Evolutionary conservation across 1,140 invertebrate genomes (phyloP).

Genomic region (Mamestra configurata): DNA sequence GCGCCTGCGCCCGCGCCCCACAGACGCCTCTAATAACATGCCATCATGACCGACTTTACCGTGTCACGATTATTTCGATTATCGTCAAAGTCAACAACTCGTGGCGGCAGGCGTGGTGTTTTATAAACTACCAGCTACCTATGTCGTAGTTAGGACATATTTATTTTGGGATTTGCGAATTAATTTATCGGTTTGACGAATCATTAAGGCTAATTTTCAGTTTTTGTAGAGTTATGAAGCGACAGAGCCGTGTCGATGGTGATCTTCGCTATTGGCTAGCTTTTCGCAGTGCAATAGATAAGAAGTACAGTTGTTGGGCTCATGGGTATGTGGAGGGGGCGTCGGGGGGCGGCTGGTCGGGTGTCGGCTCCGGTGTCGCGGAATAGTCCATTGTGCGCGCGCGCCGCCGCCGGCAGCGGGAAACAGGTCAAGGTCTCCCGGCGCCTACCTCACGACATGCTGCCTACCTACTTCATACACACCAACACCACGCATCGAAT

Average conservation of each 20-base stretch:
- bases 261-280: neutral
- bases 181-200: slow-evolving; percentile 13
- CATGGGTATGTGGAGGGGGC: slow-evolving; percentile 12
- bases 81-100: slow-evolving; percentile 69
- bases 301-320: slow-evolving; percentile 13
- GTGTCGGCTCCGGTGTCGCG: slow-evolving; percentile 72
- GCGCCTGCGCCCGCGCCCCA: slow-evolving; percentile 59
- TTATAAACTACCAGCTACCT: slow-evolving; percentile 24
- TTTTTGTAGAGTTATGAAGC: neutral
- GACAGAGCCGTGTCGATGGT: neutral
- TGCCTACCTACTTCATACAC: slow-evolving; percentile 51
- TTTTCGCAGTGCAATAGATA: slow-evolving; percentile 8
- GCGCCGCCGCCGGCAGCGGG: slow-evolving; percentile 61
- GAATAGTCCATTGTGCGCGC: slow-evolving; percentile 76
- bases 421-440: slow-evolving; percentile 81
- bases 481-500: slow-evolving; percentile 2
- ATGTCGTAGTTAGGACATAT: slow-evolving; percentile 11
- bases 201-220: neutral
- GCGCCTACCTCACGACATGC: slow-evolving; percentile 77
- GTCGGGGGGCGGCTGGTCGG: slow-evolving; percentile 53
- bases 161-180: slow-evolving; percentile 7
- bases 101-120: slow-evolving; percentile 56
- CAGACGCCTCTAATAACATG: slow-evolving; percentile 77
- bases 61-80: slow-evolving; percentile 76
- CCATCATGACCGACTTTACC: slow-evolving; percentile 74